A percentile compares a stretch with the other conserved stretches of the same genome.
phyloP scores from a whole-genome alignment of 2,113 vertebrate genomes.

The Sciurus niger region DNA sequence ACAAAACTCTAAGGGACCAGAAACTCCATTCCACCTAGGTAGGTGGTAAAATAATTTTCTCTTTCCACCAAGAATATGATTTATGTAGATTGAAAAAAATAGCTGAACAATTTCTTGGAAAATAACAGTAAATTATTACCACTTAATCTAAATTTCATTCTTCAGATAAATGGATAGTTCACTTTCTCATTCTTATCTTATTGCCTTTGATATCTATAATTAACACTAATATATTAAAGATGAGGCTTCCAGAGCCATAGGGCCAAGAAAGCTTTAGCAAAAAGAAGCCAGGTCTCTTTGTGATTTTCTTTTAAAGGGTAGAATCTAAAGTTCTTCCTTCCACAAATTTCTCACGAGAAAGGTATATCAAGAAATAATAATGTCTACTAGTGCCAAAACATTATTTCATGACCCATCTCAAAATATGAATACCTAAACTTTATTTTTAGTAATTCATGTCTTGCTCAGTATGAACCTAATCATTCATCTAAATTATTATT shows the following conservation, averaged over 20 bases:
- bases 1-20: not conserved
- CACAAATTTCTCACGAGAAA: not conserved
- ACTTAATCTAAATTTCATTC: constrained; percentile 7
- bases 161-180: not conserved
- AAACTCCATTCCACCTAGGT: not conserved
- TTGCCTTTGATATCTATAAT: constrained; percentile 7
- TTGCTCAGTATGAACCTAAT: not conserved
- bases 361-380: not conserved
- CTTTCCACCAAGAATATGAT: not conserved
- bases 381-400: not conserved
- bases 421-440: not conserved
- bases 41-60: not conserved
- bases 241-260: not conserved
- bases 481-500: constrained; percentile 16
- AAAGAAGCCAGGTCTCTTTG: not conserved
- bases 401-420: not conserved
- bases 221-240: constrained; percentile 22
- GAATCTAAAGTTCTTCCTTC: not conserved
- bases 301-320: not conserved
- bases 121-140: not conserved
- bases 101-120: constrained; percentile 15
- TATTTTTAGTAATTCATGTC: not conserved
- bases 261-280: not conserved
- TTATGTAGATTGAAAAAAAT: not conserved
- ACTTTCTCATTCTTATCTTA: not conserved